Conservation (phyloP, 2,888 invertebrate species). For the Rotaria macrura region DNA sequence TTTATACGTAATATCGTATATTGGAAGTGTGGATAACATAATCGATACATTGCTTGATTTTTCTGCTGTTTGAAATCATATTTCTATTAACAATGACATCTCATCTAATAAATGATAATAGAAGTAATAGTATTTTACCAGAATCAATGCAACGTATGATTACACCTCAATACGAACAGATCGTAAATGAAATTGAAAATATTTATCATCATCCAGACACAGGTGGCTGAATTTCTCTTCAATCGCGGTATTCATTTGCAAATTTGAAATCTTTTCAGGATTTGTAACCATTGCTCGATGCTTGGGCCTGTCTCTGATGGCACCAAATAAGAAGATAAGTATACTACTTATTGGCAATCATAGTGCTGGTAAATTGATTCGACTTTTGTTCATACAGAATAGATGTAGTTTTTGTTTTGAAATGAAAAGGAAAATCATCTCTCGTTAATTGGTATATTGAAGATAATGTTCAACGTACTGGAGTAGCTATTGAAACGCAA, state of each 20-base stretch:
- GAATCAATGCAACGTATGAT: conserved; percentile 7
- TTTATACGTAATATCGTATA: not conserved
- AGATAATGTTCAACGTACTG: conserved; percentile 56
- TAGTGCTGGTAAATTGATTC: conserved; percentile 55
- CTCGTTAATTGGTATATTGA: conserved; percentile 58
- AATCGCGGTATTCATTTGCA: not conserved
- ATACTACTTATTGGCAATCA: conserved; percentile 56
- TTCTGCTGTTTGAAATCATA: not conserved
- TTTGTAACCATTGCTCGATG: conserved; percentile 52
- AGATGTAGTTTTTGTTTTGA: conserved; percentile 51
- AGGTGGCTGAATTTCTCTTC: not conserved
- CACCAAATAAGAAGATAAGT: conserved; percentile 56
- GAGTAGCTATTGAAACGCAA: conserved; percentile 58
- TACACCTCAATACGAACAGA: conserved; percentile 6
- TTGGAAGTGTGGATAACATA: not conserved
- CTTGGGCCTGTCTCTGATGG: conserved; percentile 49
- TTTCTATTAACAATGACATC: not conserved
- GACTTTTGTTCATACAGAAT: conserved; percentile 58
- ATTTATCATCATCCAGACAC: not conserved
- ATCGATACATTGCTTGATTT: not conserved
- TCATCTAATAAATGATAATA: not conserved
- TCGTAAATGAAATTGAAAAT: conserved; percentile 6
- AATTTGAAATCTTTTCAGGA: conserved; percentile 42
- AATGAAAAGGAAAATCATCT: conserved; percentile 51
- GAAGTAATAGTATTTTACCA: not conserved